Evolutionary conservation across 2,113 vertebrate species (phyloP).

Genomic region (Ceratotherium simum): DNA sequence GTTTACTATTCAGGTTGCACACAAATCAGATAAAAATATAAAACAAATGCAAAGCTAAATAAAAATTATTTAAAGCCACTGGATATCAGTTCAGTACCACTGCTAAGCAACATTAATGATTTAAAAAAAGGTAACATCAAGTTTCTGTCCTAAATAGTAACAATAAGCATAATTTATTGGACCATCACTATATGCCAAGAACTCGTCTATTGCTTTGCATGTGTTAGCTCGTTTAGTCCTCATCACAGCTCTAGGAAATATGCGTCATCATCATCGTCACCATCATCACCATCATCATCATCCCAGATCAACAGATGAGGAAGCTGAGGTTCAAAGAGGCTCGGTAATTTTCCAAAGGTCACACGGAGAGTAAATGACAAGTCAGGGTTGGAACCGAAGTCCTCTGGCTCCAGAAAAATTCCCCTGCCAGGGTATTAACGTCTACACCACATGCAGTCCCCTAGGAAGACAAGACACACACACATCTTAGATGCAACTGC

Average conservation of each 20-base stretch:
- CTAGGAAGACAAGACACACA: fast-evolving
- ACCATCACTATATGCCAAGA: no score
- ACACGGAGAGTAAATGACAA: no score
- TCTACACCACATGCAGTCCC: fast-evolving
- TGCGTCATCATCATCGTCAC: not conserved
- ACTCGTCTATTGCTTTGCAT: no score
- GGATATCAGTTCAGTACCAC: not conserved
- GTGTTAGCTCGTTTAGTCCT: not conserved
- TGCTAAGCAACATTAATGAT: not conserved
- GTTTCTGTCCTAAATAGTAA: no score
- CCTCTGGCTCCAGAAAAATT: not conserved
- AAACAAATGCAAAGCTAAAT: not conserved
- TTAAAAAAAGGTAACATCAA: not conserved
- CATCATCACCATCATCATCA: no score
- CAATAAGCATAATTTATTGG: not conserved
- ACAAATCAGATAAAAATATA: not conserved
- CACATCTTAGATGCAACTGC: fast-evolving
- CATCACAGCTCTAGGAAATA: not conserved
- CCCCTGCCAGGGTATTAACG: no score
- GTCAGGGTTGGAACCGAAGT: not conserved
- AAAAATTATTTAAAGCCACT: not conserved
- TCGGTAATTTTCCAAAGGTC: not conserved
- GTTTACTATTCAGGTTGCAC: fast-evolving
- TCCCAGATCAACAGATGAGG: not conserved
- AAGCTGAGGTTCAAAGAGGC: not conserved